Evolutionary conservation across 2,888 invertebrate species (phyloP).

Genomic region (Cephus pulcher): DNA sequence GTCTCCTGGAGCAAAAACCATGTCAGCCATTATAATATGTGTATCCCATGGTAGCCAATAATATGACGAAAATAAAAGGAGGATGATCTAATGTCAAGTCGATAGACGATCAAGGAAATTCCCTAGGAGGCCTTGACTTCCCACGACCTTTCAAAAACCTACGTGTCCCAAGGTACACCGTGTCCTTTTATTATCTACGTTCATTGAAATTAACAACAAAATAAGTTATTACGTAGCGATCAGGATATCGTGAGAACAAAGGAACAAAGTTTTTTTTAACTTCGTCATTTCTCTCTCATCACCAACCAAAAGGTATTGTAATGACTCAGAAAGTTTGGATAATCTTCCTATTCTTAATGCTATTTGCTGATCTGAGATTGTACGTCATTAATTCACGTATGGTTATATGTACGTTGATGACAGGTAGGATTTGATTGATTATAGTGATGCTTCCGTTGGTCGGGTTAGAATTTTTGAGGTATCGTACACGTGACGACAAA

Average conservation of each 20-base stretch:
- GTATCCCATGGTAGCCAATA: not conserved
- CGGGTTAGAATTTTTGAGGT: too few species aligned
- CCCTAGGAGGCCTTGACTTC: not conserved
- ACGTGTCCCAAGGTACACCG: not conserved
- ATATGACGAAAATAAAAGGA: not conserved
- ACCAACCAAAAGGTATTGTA: not conserved
- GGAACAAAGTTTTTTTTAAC: not conserved
- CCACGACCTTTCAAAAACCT: not conserved
- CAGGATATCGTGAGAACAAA: not conserved
- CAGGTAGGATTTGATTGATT: too few species aligned
- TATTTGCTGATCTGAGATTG: not conserved
- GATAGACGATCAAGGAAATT: not conserved
- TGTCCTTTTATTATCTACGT: not conserved
- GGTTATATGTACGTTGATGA: too few species aligned
- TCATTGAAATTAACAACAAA: not conserved
- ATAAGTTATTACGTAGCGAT: not conserved
- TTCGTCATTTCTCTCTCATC: not conserved
- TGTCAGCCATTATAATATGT: not conserved
- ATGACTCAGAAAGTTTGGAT: not conserved
- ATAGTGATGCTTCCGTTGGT: too few species aligned
- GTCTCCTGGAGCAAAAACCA: not conserved
- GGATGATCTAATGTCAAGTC: conserved; percentile 4
- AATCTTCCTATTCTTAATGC: not conserved
- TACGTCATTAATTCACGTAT: not conserved
- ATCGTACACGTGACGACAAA: too few species aligned